These are phyloP conservation scores for Acrossocheilus wenchowensis DNA, from an alignment of 2,797 vertebrate species.

Conservation along the genomic window DNA sequence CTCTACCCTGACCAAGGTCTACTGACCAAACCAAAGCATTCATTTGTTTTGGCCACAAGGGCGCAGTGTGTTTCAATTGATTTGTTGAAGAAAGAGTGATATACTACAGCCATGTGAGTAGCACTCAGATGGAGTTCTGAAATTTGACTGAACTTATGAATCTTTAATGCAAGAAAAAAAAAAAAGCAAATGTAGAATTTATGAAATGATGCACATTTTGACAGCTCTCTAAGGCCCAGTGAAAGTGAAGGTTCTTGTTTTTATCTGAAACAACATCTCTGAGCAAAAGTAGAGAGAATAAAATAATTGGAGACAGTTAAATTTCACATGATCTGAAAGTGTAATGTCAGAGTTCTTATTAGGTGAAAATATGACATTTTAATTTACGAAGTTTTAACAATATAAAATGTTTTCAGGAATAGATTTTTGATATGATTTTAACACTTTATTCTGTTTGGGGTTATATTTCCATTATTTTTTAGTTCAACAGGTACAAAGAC, in stretches of 20 bases:
- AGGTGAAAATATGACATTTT: neutral
- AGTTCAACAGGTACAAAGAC: neutral
- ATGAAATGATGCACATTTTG: neutral
- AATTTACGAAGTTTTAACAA: neutral
- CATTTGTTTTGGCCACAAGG: constrained; percentile 25
- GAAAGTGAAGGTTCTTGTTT: neutral
- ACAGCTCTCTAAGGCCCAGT: neutral
- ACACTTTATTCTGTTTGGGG: neutral
- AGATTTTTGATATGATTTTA: neutral
- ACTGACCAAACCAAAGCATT: neutral
- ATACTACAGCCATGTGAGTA: neutral
- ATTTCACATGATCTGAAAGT: neutral
- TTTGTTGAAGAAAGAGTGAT: neutral
- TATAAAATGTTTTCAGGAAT: neutral
- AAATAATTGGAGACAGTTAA: neutral
- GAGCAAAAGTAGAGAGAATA: neutral
- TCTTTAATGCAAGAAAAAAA: neutral
- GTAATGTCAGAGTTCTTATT: neutral
- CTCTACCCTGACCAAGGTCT: neutral
- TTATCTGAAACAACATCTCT: neutral
- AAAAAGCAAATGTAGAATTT: neutral
- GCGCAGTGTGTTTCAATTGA: constrained; percentile 24
- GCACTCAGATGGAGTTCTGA: neutral
- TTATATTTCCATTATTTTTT: neutral
- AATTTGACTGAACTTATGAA: neutral